A percentile compares a stretch with the other conserved stretches of the same genome.
Conservation (phyloP, 2,888 invertebrate species). For the Noctua fimbriata region DNA sequence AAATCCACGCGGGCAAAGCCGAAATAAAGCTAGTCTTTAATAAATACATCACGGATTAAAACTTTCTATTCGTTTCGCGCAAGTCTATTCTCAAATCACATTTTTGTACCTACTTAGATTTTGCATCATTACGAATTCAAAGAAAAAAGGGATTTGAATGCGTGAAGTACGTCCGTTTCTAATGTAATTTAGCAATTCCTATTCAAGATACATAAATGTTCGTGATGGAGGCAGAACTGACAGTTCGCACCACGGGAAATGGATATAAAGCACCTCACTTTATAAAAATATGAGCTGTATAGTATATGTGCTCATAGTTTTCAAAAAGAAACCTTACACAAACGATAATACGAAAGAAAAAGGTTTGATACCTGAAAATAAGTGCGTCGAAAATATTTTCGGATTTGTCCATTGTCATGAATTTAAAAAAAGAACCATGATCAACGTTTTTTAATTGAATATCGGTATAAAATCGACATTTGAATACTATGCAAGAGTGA, state of each 20-base stretch:
- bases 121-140: slow-evolving; percentile 1
- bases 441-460: background rate
- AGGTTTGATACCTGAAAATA: background rate
- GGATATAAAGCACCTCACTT: background rate
- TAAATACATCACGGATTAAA: background rate
- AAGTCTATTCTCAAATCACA: slow-evolving; percentile 5
- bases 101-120: background rate
- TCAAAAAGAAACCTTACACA: background rate
- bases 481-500: slow-evolving; percentile 42
- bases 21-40: background rate
- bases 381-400: background rate
- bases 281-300: background rate
- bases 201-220: slow-evolving; percentile 45
- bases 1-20: too few relatives aligned
- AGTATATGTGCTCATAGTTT: background rate
- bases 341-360: background rate
- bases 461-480: slow-evolving; percentile 24
- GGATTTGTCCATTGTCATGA: background rate
- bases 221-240: background rate
- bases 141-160: slow-evolving; percentile 43
- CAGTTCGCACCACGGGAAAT: background rate
- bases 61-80: slow-evolving; percentile 11
- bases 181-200: slow-evolving; percentile 46
- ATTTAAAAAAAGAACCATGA: background rate
- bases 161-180: slow-evolving; percentile 49